These are phyloP conservation scores for Alcis repandata DNA, from an alignment of 2,888 invertebrate genomes.

Conservation along the genomic window DNA sequence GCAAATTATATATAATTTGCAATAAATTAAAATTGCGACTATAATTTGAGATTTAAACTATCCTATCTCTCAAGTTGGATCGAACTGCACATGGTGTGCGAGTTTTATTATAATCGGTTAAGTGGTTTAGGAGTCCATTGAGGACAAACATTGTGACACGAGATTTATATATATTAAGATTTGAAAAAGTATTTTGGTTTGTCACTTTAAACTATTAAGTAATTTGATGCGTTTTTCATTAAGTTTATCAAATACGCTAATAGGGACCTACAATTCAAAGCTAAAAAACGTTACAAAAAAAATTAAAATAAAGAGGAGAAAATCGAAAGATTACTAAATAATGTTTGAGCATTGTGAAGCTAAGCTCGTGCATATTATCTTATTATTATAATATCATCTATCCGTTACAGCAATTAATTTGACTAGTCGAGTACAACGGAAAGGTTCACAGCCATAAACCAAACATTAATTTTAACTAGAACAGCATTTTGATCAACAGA, in stretches of 20 bases:
- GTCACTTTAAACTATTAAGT: too few species aligned
- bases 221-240: conserved; percentile 7
- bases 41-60: too few species aligned
- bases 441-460: conserved; percentile 59
- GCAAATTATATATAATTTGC: too few species aligned
- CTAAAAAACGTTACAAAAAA: conserved; percentile 16
- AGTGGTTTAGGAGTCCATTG: too few species aligned
- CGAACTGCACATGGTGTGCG: too few species aligned
- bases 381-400: conserved; percentile 68
- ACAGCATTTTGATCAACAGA: conserved; percentile 33
- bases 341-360: conserved; percentile 75
- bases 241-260: conserved; percentile 30
- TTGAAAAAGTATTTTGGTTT: too few species aligned
- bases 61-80: too few species aligned
- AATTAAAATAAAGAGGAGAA: conserved; percentile 31
- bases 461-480: conserved; percentile 37
- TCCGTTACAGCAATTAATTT: conserved; percentile 53
- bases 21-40: too few species aligned
- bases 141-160: too few species aligned
- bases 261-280: conserved; percentile 35
- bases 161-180: too few species aligned
- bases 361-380: conserved; percentile 76
- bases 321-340: conserved; percentile 46
- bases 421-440: conserved; percentile 50
- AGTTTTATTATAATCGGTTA: too few species aligned